Base-by-base conservation (phyloP, 2,113 vertebrate genomes). In the Lutjanus erythropterus region DNA sequence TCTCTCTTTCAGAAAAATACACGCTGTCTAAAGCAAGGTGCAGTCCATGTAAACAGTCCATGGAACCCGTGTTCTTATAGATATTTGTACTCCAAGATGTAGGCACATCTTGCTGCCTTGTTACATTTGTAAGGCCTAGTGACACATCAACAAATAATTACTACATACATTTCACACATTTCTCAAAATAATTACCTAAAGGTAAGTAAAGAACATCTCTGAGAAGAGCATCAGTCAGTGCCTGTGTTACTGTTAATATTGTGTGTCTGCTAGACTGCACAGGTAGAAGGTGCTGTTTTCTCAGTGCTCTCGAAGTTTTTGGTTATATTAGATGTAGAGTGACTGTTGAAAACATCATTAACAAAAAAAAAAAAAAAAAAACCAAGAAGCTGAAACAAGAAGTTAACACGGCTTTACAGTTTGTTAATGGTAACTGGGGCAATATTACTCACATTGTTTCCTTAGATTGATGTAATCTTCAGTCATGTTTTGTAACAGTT, bases 1-100 rank as follows among this genome's bases (percentile, higher is more conserved):
- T 6, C 91, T 90, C 31, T 95, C n/a, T n/a, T n/a, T 97, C 62
- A 94, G 89, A 87, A 89, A 90, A 68, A 89, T 95, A 41, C 93
- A 93, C 6, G 44, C 59, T 14, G 37, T 81, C 25, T 82, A 66
- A 88, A 59, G 12, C 25, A 23, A 76, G 14, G 11, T 61, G 15
- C 31, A 35, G 1, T 29, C 46, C 58, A 55, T 0, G 1, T 46
- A 6, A 41, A 61, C 9, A 31, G 18, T 19, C n/a, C 15, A 19
- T 21, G 18, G 31, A 70, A 35, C 55, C n/a, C 4, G 1, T 16
- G 25, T 33, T 33, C 2, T 46, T 15, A 10, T 27, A 33, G 10
- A 27, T 29, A 60, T 52, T 33, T 16, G 0, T 23, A 33, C n/a
- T 46, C 9, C 44, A 25, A 39, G 2, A 29, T 31, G 12, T 14